These are phyloP conservation scores for Agrotis clavis DNA, from an alignment of 2,888 invertebrate genomes.

Conservation along the genomic window DNA sequence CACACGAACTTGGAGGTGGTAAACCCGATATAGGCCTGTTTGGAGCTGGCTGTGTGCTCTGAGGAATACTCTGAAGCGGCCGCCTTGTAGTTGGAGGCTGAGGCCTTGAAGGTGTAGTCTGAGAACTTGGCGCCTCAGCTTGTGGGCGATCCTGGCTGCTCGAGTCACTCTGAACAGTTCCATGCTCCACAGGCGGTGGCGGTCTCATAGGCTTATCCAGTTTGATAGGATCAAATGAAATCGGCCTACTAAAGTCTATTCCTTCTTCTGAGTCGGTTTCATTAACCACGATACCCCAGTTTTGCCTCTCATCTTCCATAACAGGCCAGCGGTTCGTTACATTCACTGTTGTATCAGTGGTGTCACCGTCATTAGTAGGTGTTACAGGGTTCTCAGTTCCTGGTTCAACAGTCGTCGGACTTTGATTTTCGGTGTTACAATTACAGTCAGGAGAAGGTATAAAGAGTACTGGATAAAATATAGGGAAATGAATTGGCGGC, in stretches of 20 bases:
- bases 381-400: constrained; percentile 16
- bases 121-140: constrained; percentile 27
- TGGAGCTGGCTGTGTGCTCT: constrained; percentile 19
- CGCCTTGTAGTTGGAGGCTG: constrained; percentile 34
- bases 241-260: constrained; percentile 74
- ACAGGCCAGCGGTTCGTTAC: constrained; percentile 73
- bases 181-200: constrained; percentile 79
- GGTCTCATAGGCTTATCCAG: constrained; percentile 70
- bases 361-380: constrained; percentile 21
- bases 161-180: constrained; percentile 71
- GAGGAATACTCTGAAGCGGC: constrained; percentile 29
- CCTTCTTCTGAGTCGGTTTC: constrained; percentile 69
- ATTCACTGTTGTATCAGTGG: constrained; percentile 60
- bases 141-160: constrained; percentile 31
- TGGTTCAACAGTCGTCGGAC: constrained; percentile 21
- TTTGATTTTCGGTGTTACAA: constrained; percentile 65
- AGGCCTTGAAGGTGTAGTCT: not conserved
- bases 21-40: constrained; percentile 19
- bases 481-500: constrained; percentile 71
- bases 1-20: constrained; percentile 74
- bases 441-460: constrained; percentile 74
- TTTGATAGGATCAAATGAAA: constrained; percentile 77
- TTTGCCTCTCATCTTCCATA: constrained; percentile 80
- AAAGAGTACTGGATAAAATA: constrained; percentile 77
- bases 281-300: constrained; percentile 80